Evolutionary conservation across 2,113 vertebrate species (phyloP).

Genomic region (Kobus ellipsiprymnus): DNA sequence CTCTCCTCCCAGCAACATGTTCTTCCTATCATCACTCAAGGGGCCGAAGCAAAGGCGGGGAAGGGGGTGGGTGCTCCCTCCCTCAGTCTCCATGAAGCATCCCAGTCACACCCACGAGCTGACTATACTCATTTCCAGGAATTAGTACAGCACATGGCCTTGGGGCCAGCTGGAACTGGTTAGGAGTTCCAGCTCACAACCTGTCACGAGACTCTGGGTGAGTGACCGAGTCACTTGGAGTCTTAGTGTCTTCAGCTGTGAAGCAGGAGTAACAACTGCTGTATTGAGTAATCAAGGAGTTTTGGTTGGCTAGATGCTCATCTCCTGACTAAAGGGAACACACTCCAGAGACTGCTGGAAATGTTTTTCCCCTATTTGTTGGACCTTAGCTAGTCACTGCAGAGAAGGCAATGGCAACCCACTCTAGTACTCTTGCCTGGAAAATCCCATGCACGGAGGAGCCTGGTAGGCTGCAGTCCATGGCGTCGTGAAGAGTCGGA

Average conservation of each 20-base stretch:
- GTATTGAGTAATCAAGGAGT: background rate
- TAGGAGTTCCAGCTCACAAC: background rate
- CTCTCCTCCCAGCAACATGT: background rate
- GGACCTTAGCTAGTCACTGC: background rate
- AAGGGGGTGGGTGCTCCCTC: too few species aligned
- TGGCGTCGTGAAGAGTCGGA: accelerated
- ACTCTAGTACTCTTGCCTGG: too few species aligned
- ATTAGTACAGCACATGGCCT: background rate
- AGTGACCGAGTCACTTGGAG: background rate
- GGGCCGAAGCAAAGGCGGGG: accelerated
- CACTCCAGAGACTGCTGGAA: background rate
- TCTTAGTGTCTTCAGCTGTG: background rate
- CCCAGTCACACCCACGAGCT: background rate
- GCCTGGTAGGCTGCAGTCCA: too few species aligned
- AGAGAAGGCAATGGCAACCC: too few species aligned
- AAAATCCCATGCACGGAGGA: too few species aligned
- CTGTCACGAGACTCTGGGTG: background rate
- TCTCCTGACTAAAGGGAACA: background rate
- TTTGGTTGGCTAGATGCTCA: background rate
- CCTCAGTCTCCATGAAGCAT: accelerated
- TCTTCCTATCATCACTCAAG: background rate
- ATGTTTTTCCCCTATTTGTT: background rate
- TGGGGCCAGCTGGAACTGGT: background rate
- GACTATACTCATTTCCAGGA: background rate
- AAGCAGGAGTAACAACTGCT: background rate